Evolutionary conservation across 2,888 invertebrate genomes (phyloP).

Genomic region (Muscina levida): DNA sequence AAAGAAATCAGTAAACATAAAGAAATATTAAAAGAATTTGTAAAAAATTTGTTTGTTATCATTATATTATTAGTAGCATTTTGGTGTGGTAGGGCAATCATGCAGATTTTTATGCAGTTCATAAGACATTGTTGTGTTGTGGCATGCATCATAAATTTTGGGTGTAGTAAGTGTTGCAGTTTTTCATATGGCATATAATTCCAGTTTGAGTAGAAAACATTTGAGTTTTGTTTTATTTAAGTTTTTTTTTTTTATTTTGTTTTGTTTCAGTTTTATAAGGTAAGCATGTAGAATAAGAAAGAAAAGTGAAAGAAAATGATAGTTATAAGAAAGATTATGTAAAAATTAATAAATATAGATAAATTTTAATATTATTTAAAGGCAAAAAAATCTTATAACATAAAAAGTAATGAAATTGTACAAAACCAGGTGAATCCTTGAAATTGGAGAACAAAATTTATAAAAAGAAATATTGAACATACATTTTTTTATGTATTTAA

Average conservation of each 20-base stretch:
- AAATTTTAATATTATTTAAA: background rate
- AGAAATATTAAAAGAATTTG: background rate
- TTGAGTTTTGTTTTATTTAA: constrained; percentile 42
- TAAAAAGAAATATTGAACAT: too few relatives aligned
- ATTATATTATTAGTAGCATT: background rate
- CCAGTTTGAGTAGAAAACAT: constrained; percentile 46
- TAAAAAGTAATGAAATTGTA: constrained; percentile 13
- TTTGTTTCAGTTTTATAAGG: constrained; percentile 51
- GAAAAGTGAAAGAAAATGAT: constrained; percentile 53
- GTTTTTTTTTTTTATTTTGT: constrained; percentile 40
- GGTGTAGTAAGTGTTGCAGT: constrained; percentile 28
- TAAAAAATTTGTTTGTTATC: too few relatives aligned
- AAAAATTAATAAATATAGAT: constrained; percentile 6
- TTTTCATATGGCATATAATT: too few relatives aligned
- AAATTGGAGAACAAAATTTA: too few relatives aligned
- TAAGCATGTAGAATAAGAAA: constrained; percentile 60
- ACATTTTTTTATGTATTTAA: too few relatives aligned
- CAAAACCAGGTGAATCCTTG: too few relatives aligned
- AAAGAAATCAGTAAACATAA: constrained; percentile 56
- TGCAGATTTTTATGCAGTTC: constrained; percentile 39
- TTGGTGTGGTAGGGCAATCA: constrained; percentile 39
- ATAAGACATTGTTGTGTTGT: constrained; percentile 17
- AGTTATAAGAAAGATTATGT: constrained; percentile 46
- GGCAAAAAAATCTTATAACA: background rate
- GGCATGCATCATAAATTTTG: constrained; percentile 45